Percentiles rank a stretch among this genome's conserved stretches.
Evolutionary conservation across 2,888 invertebrate species (phyloP).

Genomic region (Hypena proboscidalis): DNA sequence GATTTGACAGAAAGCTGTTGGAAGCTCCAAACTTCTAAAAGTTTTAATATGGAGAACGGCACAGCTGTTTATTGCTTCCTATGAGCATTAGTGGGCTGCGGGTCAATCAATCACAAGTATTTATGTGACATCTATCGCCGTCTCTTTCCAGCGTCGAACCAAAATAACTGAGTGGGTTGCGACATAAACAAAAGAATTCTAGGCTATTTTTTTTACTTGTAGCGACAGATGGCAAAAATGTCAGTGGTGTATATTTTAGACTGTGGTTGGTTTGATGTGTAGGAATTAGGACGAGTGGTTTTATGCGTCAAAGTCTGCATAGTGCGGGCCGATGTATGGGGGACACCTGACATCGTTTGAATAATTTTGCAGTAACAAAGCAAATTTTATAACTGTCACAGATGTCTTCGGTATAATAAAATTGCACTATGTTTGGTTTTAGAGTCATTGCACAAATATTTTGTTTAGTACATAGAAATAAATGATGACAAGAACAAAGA

Average conservation of each 20-base stretch:
- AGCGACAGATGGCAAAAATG: constrained; percentile 50
- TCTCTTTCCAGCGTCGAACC: constrained; percentile 57
- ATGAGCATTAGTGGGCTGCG: constrained; percentile 76
- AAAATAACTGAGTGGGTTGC: constrained; percentile 53
- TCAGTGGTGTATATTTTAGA: constrained; percentile 46
- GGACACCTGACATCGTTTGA: constrained; percentile 77
- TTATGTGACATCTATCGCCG: constrained; percentile 78
- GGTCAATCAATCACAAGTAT: constrained; percentile 81
- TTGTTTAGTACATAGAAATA: constrained; percentile 11
- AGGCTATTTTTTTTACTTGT: constrained; percentile 44
- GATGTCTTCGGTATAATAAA: constrained; percentile 68
- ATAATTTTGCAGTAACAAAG: constrained; percentile 75
- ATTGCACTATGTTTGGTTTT: constrained; percentile 39
- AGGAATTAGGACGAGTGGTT: constrained; percentile 48
- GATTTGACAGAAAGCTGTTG: constrained; percentile 53
- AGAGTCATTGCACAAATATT: constrained; percentile 18
- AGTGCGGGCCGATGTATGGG: constrained; percentile 59
- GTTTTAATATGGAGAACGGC: constrained; percentile 40
- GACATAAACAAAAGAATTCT: constrained; percentile 57
- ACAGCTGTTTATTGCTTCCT: constrained; percentile 81
- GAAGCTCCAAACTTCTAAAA: constrained; percentile 28
- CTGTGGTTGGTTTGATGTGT: constrained; percentile 46
- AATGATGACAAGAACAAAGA: neutral
- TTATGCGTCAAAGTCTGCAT: constrained; percentile 53
- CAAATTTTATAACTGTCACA: constrained; percentile 69